Conservation (phyloP, 2,888 invertebrate species). For the Campoletis raptor region DNA sequence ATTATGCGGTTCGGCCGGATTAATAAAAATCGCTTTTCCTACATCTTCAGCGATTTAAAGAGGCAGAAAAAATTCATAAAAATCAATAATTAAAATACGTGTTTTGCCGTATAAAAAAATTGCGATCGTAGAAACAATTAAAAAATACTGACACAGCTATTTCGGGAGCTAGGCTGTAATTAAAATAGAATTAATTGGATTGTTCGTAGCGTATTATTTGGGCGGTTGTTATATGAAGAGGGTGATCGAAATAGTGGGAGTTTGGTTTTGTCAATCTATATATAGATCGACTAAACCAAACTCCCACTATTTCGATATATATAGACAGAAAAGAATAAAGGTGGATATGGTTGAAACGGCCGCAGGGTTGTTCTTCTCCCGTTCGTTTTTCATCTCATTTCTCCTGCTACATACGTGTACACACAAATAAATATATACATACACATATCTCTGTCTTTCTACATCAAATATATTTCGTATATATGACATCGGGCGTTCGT, state of each 20-base stretch:
- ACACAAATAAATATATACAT: not conserved
- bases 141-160: slow-evolving; percentile 8
- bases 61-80: not conserved
- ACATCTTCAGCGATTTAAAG: not conserved
- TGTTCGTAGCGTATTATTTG: slow-evolving; percentile 59
- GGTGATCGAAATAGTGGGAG: slow-evolving; percentile 11
- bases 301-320: slow-evolving; percentile 5
- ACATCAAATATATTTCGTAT: slow-evolving; percentile 23
- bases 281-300: too few species aligned
- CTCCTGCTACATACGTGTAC: not conserved
- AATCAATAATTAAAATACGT: not conserved
- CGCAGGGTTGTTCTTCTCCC: slow-evolving; percentile 42
- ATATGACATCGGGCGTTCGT: slow-evolving; percentile 29
- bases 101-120: not conserved
- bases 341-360: slow-evolving; percentile 48
- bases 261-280: too few species aligned
- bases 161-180: slow-evolving; percentile 80
- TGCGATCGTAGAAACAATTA: slow-evolving; percentile 71
- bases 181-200: slow-evolving; percentile 83
- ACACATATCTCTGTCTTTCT: not conserved
- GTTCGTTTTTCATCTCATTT: slow-evolving; percentile 22
- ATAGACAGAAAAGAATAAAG: slow-evolving; percentile 1
- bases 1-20: too few species aligned
- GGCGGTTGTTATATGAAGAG: slow-evolving; percentile 1
- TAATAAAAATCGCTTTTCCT: not conserved